phyloP scores from a whole-genome alignment of 1,140 invertebrate species.

The Atta colombica region DNA sequence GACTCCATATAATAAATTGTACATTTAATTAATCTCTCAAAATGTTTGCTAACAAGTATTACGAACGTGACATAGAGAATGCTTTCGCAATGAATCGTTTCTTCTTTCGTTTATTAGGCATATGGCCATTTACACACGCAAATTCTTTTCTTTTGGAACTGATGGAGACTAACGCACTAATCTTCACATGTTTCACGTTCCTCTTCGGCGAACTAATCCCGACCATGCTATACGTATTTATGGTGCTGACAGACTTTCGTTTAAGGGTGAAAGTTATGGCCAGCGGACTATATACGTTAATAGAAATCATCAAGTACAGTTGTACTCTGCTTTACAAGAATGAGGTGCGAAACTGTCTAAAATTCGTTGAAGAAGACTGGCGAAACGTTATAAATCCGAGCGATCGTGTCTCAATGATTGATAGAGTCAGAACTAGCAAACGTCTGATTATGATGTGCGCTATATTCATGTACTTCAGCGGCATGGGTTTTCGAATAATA shows the following conservation, averaged over 20 bases:
- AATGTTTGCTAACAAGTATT: constrained; percentile 39
- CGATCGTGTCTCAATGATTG: not conserved
- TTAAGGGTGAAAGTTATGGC: not conserved
- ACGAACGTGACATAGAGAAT: constrained; percentile 18
- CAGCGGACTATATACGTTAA: not conserved
- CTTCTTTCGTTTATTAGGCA: constrained; percentile 9
- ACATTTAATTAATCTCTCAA: not conserved
- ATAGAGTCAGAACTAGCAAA: not conserved
- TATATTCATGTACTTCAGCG: not conserved
- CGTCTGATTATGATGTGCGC: constrained; percentile 12
- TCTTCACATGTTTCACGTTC: not conserved
- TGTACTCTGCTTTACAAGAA: not conserved
- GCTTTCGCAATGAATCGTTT: constrained; percentile 8
- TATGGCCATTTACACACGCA: not conserved
- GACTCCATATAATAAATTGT: not conserved
- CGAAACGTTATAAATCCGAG: not conserved
- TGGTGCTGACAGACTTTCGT: not conserved
- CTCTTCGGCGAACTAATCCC: not conserved
- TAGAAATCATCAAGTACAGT: not conserved
- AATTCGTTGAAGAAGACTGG: constrained; percentile 7
- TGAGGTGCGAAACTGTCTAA: constrained; percentile 2
- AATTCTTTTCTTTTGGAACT: not conserved
- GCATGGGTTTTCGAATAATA: constrained; percentile 53
- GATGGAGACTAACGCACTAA: not conserved
- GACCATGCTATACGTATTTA: not conserved